Evolutionary conservation across 2,113 vertebrate genomes (phyloP), one percentile per base, ranked within the genome.

Genomic region (rabbit (Oryctolagus cuniculus)): DNA sequence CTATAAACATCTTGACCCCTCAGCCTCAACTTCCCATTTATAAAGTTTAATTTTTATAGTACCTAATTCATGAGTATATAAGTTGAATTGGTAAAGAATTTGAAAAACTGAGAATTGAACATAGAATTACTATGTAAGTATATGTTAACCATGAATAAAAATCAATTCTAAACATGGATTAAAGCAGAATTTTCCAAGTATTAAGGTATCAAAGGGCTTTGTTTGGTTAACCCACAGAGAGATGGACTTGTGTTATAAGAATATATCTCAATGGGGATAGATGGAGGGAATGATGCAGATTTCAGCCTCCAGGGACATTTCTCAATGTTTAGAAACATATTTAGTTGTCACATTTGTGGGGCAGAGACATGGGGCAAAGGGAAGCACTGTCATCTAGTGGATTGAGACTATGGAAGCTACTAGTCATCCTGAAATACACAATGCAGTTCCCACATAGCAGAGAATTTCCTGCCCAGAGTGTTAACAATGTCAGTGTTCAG

Each of bases 131-230:
- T 88, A 34, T 27, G 31, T 92, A 84, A 82, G 74, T 78, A 80
- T 74, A 49, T 93, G 21, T 36, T 93, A 49, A 67, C 38, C 61
- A 87, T 84, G 69, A 94, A 83, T 44, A 87, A 34, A n/a, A 58
- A 87, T 66, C 2, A 91, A 74, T 6, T n/a, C 55, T 58, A 19
- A 53, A 92, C 83, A 51, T 61, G n/a, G 53, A 51, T n/a, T 80
- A 88, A 29, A 38, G 38, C 9, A 73, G 2, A 77, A 66, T 49
- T 86, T 91, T 70, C 53, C n/a, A 34, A 89, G 2, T 53, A 72
- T 89, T 66, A 66, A 29, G 36, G 8, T 87, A 75, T 84, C 72
- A 74, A 6, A 83, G 21, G 16, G 2, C 3, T 89, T 66, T 38
- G 6, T 34, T 82, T 78, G 53, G 55, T 58, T 19, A 58, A 85